Percentiles rank a stretch among this genome's conserved stretches.
These are phyloP conservation scores for Dilophus febrilis DNA, from an alignment of 2,888 invertebrate genomes.

Conservation along the genomic window DNA sequence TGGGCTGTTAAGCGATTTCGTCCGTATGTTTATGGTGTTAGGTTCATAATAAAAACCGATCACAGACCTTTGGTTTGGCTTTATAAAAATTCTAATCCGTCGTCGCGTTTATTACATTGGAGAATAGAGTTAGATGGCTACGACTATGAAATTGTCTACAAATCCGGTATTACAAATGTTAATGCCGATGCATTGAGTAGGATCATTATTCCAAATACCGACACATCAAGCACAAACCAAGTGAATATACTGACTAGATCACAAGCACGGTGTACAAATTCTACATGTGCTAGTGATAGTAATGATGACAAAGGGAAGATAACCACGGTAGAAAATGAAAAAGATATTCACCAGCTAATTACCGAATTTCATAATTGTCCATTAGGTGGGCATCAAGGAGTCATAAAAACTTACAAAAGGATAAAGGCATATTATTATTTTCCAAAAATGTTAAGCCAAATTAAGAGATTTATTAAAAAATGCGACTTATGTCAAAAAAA, in stretches of 20 bases:
- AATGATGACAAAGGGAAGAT: no score
- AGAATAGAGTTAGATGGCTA: conserved; percentile 11
- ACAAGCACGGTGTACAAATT: no score
- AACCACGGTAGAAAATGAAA: neutral
- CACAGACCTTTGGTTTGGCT: conserved; percentile 16
- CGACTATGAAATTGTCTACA: conserved; percentile 12
- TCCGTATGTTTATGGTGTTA: conserved; percentile 17
- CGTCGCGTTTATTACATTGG: conserved; percentile 14
- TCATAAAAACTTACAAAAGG: neutral
- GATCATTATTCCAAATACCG: neutral
- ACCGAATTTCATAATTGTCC: neutral
- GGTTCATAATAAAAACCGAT: conserved; percentile 17
- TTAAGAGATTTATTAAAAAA: neutral
- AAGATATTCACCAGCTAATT: neutral
- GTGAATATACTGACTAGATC: no score
- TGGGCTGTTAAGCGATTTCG: conserved; percentile 15
- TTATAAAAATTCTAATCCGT: conserved; percentile 14
- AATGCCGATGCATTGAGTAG: conserved; percentile 11
- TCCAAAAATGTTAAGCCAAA: neutral
- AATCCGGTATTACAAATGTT: conserved; percentile 10
- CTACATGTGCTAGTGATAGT: no score
- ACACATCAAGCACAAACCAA: no score
- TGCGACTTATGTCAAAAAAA: neutral
- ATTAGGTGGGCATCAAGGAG: neutral
- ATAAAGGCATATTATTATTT: neutral